Conservation (phyloP, 2,113 vertebrate genomes). For the Gallinago media region DNA sequence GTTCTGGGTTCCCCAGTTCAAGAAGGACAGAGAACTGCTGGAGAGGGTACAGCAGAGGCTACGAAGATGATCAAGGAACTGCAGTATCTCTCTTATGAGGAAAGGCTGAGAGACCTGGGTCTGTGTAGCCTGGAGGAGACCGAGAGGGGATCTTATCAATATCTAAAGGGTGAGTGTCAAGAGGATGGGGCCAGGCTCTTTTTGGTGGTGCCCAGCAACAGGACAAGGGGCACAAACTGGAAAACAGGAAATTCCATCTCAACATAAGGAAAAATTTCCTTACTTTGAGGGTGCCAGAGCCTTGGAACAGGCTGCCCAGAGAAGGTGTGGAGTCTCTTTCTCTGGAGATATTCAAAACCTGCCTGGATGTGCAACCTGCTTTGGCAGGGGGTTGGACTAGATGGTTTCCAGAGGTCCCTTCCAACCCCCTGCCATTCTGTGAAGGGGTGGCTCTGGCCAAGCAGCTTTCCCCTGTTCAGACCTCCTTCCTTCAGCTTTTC, state of each 20-base stretch:
- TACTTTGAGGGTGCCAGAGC: not conserved
- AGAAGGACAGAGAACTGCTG: not conserved
- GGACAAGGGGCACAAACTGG: not conserved
- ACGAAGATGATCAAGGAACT: not conserved
- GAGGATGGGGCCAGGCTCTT: not conserved
- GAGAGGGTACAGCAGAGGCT: not conserved
- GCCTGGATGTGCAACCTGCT: not conserved
- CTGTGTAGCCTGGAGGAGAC: not conserved
- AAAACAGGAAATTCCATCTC: not conserved
- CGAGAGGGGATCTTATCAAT: not conserved
- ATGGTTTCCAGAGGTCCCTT: not conserved
- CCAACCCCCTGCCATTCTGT: not conserved
- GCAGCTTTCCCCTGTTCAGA: too few species aligned
- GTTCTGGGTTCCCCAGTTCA: not conserved
- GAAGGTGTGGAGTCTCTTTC: not conserved
- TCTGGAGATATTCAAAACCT: not conserved
- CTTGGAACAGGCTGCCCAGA: not conserved
- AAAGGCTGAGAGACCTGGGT: not conserved
- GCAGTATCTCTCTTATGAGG: not conserved
- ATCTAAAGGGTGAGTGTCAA: not conserved
- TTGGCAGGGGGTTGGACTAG: not conserved
- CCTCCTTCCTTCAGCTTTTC: not conserved
- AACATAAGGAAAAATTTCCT: not conserved
- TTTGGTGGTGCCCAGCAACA: not conserved
- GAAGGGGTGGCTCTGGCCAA: not conserved